Evolutionary conservation across 1,140 invertebrate species (phyloP).

Genomic region (Littorina saxatilis): DNA sequence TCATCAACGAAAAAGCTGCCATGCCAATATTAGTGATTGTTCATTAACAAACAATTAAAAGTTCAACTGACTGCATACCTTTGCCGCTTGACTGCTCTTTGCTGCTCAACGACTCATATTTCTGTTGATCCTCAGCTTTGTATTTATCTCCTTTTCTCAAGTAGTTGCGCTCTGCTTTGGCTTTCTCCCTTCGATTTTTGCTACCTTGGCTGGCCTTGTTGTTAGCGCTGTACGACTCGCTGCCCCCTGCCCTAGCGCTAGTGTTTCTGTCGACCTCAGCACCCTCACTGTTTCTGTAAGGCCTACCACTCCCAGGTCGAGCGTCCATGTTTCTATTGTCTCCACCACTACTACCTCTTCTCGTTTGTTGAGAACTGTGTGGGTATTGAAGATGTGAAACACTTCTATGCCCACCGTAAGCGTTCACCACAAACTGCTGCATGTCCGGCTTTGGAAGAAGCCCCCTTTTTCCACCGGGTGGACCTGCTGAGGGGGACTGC

Average conservation of each 20-base stretch:
- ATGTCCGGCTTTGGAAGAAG: neutral
- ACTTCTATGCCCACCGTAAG: neutral
- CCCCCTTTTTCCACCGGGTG: neutral
- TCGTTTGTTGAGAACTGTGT: neutral
- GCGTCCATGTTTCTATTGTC: constrained; percentile 21
- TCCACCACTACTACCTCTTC: neutral
- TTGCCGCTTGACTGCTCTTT: no score
- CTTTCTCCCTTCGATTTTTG: neutral
- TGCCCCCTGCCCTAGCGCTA: neutral
- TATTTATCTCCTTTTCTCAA: neutral
- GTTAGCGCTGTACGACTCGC: no score
- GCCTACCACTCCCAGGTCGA: neutral
- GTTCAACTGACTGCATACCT: no score
- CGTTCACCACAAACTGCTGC: neutral
- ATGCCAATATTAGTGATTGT: no score
- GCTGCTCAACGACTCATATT: no score
- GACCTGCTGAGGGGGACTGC: neutral
- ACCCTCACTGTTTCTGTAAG: neutral
- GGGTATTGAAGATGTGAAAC: neutral
- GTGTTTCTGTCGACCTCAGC: neutral
- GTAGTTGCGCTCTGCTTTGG: neutral
- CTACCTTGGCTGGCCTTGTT: no score
- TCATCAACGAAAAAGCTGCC: no score
- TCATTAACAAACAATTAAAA: no score
- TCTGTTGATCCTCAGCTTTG: neutral